These are phyloP conservation scores for Villa cingulata DNA, from an alignment of 2,888 invertebrate genomes.

Conservation along the genomic window DNA sequence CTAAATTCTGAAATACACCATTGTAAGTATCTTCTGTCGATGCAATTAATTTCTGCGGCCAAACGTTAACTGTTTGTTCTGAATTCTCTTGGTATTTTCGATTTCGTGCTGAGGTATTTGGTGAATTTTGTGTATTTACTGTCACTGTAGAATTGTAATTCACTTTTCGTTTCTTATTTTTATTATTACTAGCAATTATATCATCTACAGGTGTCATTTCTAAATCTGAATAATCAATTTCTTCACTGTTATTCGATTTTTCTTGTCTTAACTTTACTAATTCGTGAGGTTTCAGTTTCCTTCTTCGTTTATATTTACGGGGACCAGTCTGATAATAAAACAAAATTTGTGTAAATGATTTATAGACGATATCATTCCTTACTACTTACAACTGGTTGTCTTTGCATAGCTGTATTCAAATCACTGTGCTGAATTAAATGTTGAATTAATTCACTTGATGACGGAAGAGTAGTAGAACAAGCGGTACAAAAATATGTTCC, in stretches of 20 bases:
- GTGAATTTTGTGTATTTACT: conserved; percentile 29
- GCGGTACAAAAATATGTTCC: conserved; percentile 62
- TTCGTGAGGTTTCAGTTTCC: conserved; percentile 57
- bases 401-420: conserved; percentile 65
- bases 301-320: conserved; percentile 65
- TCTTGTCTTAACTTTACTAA: conserved; percentile 34
- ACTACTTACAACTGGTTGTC: conserved; percentile 51
- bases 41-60: conserved; percentile 28
- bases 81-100: conserved; percentile 12
- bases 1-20: conserved; percentile 37
- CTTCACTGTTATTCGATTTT: conserved; percentile 21
- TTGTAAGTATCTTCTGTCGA: conserved; percentile 35
- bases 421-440: conserved; percentile 78
- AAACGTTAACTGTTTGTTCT: conserved; percentile 18
- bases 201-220: conserved; percentile 35
- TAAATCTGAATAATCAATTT: conserved; percentile 32
- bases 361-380: no score
- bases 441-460: conserved; percentile 62
- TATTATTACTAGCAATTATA: conserved; percentile 21
- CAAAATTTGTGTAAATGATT: neutral
- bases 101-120: conserved; percentile 20
- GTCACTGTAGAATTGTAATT: conserved; percentile 25
- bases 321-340: conserved; percentile 45
- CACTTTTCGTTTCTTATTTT: conserved; percentile 6
- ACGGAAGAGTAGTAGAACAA: conserved; percentile 53